Evolutionary conservation across 2,888 invertebrate genomes (phyloP), one percentile per base, ranked within the genome.

Genomic region (Papilio elwesi): DNA sequence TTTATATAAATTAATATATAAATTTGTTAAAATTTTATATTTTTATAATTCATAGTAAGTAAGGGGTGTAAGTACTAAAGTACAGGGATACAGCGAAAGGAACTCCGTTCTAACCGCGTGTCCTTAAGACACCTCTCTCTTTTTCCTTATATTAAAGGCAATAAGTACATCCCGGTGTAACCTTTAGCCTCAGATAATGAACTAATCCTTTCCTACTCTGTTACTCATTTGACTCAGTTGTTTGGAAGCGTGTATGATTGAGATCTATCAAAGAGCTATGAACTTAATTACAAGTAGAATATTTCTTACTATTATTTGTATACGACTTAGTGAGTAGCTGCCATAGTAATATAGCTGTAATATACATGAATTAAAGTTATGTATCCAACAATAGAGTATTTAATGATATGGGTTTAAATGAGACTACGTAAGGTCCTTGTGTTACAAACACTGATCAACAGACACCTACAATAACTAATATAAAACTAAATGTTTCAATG

Each of bases 201-300:
- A 59, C 8, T 48, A 55, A 7, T 53, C 26, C 26, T 38, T 36
- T 65, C n/a, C 26, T 68, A 59, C 49, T 55, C 12, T 55, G 15
- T 26, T 26, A 66, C 15, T 16, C 13, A 15, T 62, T 62, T 63
- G 48, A 72, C 63, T 53, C 43, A 67, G 62, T 53, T 55, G 62
- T 53, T 55, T 72, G 72, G 72, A 72, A 72, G 72, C 38, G 47
- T 72, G 72, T 48, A 64, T 68, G 68, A 72, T 68, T 72, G 72
- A 72, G 72, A 72, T 72, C 68, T 49, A 64, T 72, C 43, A 68
- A 55, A 70, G 62, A 68, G 64, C 64, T 64, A 68, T 72, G 72
- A 64, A 48, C 36, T 63, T 68, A 72, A 63, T 52, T 63, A 72
- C 49, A 68, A 71, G n/a, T 52, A 67, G 12, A 64, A 43, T 16